These are phyloP conservation scores for Tangara arthus DNA, from an alignment of 2,797 vertebrate genomes.

Conservation along the genomic window DNA sequence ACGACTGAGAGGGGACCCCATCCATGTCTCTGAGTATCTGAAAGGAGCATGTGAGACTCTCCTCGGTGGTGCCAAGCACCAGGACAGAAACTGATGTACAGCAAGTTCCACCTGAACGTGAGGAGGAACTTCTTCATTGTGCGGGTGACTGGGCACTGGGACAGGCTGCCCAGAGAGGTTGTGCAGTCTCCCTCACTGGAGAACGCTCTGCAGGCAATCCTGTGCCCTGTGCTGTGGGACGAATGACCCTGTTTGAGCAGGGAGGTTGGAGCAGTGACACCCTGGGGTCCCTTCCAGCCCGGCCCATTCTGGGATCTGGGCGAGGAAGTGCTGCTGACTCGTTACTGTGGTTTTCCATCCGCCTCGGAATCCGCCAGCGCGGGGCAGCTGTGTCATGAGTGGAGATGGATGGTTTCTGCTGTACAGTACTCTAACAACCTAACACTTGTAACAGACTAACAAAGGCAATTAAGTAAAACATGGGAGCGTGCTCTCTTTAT, in stretches of 20 bases:
- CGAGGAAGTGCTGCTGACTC: background rate
- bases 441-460: no score
- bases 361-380: accelerated
- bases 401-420: background rate
- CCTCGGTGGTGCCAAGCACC: background rate
- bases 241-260: background rate
- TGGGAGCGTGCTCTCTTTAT: accelerated
- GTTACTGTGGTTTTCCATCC: accelerated
- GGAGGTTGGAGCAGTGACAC: background rate
- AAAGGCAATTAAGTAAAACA: accelerated
- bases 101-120: background rate
- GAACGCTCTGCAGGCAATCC: accelerated
- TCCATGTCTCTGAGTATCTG: no score
- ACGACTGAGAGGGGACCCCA: background rate
- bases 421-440: accelerated
- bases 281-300: accelerated
- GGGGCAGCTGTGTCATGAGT: accelerated
- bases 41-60: background rate
- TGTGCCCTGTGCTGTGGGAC: background rate
- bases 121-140: background rate
- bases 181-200: background rate
- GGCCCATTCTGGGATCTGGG: accelerated
- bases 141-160: no score
- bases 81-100: background rate
- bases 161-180: background rate